phyloP scores from a whole-genome alignment of 2,113 vertebrate species.

The Noctilio leporinus region DNA sequence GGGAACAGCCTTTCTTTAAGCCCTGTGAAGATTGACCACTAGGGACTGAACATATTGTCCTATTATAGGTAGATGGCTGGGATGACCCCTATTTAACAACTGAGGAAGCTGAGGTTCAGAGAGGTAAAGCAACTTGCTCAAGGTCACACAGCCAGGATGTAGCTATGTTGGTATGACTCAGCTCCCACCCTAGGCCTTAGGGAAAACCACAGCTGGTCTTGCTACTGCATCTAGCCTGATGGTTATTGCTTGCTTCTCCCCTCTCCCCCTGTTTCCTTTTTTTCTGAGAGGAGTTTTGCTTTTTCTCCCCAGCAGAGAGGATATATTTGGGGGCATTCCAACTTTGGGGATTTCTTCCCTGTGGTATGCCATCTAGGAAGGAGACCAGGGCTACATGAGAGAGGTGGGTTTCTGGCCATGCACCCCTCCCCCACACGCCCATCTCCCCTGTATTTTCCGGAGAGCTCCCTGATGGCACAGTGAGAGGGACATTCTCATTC shows the following conservation, averaged over 20 bases:
- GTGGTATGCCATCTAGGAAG: not conserved
- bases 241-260: not conserved
- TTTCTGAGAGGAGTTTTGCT: not conserved
- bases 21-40: not conserved
- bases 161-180: not conserved
- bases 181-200: not conserved
- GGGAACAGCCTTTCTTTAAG: not conserved
- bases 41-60: not conserved
- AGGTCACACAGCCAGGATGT: not conserved
- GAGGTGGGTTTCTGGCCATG: not conserved
- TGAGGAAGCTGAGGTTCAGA: not conserved
- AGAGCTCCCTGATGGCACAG: rapidly evolving
- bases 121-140: not conserved
- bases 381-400: not conserved
- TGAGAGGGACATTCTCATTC: not conserved
- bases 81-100: not conserved
- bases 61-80: not conserved
- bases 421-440: no score
- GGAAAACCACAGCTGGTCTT: not conserved
- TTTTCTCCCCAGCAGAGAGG: not conserved
- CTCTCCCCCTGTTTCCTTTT: no score
- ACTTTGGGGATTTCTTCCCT: not conserved
- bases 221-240: not conserved
- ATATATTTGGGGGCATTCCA: not conserved
- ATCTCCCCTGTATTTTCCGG: not conserved